Evolutionary conservation across 2,888 invertebrate species (phyloP).

Genomic region (Colletes collaris): DNA sequence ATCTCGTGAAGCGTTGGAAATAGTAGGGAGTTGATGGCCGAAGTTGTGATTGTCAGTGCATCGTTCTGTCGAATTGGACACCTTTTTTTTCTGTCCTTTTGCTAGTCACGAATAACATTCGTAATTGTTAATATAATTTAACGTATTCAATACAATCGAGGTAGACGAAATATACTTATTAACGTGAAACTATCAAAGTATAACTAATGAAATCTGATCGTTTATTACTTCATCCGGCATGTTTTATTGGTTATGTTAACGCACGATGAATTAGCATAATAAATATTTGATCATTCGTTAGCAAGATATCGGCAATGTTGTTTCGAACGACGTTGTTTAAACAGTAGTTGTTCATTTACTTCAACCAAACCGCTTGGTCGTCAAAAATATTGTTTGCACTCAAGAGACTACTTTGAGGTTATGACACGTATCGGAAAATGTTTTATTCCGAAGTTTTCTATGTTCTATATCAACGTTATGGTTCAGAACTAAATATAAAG

Average conservation of each 20-base stretch:
- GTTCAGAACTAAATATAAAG: too few species aligned
- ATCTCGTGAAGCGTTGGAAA: not conserved
- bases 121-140: slow-evolving; percentile 6
- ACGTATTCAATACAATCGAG: slow-evolving; percentile 2
- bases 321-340: not conserved
- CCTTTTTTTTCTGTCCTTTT: not conserved
- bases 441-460: not conserved
- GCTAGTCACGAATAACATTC: not conserved
- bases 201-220: slow-evolving; percentile 3
- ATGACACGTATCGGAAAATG: slow-evolving; percentile 45
- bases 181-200: not conserved
- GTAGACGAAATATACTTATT: not conserved
- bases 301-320: not conserved
- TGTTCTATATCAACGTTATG: not conserved
- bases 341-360: not conserved
- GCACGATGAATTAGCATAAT: slow-evolving; percentile 65
- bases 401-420: slow-evolving; percentile 41
- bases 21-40: not conserved
- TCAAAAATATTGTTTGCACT: slow-evolving; percentile 2
- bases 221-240: slow-evolving; percentile 21
- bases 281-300: not conserved
- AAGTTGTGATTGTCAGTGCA: slow-evolving; percentile 23
- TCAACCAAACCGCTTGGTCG: not conserved
- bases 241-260: slow-evolving; percentile 66
- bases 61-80: slow-evolving; percentile 15